phyloP scores from a whole-genome alignment of 2,888 invertebrate genomes.

The Amblyteles armatorius region DNA sequence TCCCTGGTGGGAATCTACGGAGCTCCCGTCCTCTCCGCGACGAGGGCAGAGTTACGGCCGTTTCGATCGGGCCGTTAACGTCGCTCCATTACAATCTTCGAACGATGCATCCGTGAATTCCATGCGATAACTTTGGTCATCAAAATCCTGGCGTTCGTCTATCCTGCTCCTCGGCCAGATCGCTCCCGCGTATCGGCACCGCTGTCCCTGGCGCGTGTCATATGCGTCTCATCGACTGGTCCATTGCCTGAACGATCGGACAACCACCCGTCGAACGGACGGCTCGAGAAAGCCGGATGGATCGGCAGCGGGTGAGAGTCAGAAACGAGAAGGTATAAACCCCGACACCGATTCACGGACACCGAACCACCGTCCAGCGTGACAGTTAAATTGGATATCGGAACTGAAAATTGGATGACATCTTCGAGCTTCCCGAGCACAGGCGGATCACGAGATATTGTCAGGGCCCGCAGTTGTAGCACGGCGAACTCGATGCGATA shows the following conservation, averaged over 20 bases:
- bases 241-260: background rate
- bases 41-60: conserved; percentile 18
- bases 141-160: conserved; percentile 50
- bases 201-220: conserved; percentile 1
- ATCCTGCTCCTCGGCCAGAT: background rate
- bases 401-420: conserved; percentile 47
- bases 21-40: conserved; percentile 1
- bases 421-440: conserved; percentile 20
- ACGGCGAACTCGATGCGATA: background rate
- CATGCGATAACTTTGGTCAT: conserved; percentile 54
- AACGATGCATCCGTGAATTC: conserved; percentile 46
- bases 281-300: background rate
- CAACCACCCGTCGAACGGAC: background rate
- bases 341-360: conserved; percentile 10
- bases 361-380: background rate
- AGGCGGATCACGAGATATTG: background rate
- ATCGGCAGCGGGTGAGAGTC: background rate
- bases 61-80: conserved; percentile 61
- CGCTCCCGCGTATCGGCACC: background rate
- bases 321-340: conserved; percentile 14
- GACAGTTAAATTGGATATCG: conserved; percentile 41
- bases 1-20: background rate
- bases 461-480: background rate
- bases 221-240: conserved; percentile 9
- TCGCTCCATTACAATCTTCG: conserved; percentile 57